Evolutionary conservation across 2,113 vertebrate species (phyloP), one percentile per base, ranked within the genome.

Genomic region (Gasterosteus aculeatus): DNA sequence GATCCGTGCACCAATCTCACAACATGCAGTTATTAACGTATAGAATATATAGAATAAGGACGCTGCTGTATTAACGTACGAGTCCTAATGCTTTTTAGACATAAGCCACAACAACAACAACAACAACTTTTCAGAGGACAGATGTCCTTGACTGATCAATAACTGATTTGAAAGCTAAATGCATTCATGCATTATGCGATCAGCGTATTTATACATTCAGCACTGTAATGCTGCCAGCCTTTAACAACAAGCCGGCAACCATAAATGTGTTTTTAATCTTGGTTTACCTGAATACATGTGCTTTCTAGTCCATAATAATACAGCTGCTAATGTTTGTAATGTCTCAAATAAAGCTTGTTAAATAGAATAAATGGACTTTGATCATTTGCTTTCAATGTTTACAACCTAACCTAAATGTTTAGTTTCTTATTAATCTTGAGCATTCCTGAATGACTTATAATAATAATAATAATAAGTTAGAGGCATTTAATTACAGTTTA

Each of bases 1-100:
- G 87, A 87, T 90, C 77, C 80, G 81, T 59, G 8, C 59, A 82
- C 85, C 81, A 68, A 41, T 87, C 84, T 75, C 64, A 84, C 79
- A 72, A 68, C 76, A 76, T 56, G 41, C 14, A 49, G 70, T 46
- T 70, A 81, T 70, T 66, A 38, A 67, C 19, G 19, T 10, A 19
- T n/a, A n/a, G 49, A 3, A 19, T 51, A n/a, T 10, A 51, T 51
- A 51, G n/a, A 44, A 14, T 14, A 11, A 44, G 42, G 12, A 10
- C 33, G 33, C 41, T 4, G 11, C 3, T 2, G 42, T 14, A 56
- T 29, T 62, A 31, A 49, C n/a, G 51, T 26, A 56, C 8, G 15
- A 62, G 19, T 15, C 29, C 3, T 60, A 4, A 54, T 6, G 12
- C n/a, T 35, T 41, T 51, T 10, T 29, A 41, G 3, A 49, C 16